phyloP scores from a whole-genome alignment of 2,113 vertebrate species.

The Tretioscincus oriximinensis region DNA sequence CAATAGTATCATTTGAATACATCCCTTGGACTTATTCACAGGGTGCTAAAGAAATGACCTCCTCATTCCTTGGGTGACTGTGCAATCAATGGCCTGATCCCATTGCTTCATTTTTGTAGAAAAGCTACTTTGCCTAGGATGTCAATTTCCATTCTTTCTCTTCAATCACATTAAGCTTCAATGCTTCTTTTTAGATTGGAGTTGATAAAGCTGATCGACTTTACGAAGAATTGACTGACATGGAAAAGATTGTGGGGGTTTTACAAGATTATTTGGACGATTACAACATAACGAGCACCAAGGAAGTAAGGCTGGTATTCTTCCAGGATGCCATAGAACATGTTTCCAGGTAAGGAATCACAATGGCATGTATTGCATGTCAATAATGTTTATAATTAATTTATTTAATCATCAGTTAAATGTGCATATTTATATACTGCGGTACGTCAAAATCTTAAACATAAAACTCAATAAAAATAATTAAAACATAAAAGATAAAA shows the following conservation, averaged over 20 bases:
- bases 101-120: background rate
- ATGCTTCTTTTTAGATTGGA: constrained; percentile 60
- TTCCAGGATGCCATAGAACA: constrained; percentile 89
- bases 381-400: background rate
- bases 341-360: constrained; percentile 76
- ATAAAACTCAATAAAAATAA: no score
- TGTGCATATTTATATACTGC: no score
- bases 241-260: constrained; percentile 75
- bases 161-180: constrained; percentile 14
- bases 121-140: background rate
- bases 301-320: constrained; percentile 86
- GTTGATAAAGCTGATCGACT: constrained; percentile 71
- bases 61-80: no score
- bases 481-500: no score
- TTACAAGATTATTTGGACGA: constrained; percentile 86
- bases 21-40: no score
- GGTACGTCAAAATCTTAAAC: no score
- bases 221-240: constrained; percentile 81
- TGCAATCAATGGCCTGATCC: no score
- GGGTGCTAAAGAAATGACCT: no score
- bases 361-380: background rate
- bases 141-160: background rate
- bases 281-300: constrained; percentile 81
- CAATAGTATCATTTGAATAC: no score
- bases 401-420: background rate